phyloP scores from a whole-genome alignment of 2,797 vertebrate species.

The Sebastes glaucus region DNA sequence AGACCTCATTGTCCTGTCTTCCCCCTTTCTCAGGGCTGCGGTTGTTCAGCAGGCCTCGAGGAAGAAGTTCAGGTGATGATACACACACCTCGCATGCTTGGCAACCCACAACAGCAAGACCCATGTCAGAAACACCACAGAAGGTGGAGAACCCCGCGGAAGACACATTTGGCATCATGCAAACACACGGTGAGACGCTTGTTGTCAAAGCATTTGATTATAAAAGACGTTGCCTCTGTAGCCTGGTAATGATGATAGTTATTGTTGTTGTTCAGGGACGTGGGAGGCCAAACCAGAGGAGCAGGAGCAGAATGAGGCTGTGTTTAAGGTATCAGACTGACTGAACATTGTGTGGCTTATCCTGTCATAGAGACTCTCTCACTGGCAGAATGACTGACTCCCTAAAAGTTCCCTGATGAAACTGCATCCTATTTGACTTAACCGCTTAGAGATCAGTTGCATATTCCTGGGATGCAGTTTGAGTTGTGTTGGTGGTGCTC shows the following conservation, averaged over 20 bases:
- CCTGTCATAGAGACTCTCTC: neutral
- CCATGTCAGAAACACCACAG: conserved; percentile 6
- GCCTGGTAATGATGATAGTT: neutral
- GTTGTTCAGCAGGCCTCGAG: conserved; percentile 35
- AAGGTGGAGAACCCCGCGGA: conserved; percentile 27
- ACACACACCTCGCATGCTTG: conserved; percentile 19
- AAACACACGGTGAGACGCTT: conserved; percentile 47
- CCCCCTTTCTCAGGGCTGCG: conserved; percentile 38
- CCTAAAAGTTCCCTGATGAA: neutral
- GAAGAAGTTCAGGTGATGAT: conserved; percentile 31
- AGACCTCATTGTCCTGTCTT: neutral
- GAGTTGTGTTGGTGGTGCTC: neutral
- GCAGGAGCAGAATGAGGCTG: conserved; percentile 72
- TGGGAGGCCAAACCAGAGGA: conserved; percentile 63
- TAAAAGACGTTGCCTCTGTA: neutral
- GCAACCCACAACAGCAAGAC: conserved; percentile 37
- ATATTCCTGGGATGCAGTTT: neutral
- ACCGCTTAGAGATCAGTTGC: neutral
- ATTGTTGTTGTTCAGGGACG: conserved; percentile 46
- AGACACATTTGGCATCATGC: conserved; percentile 25
- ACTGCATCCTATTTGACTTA: neutral
- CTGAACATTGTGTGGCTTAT: neutral
- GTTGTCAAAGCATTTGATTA: neutral
- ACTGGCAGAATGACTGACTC: neutral
- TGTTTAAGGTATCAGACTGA: conserved; percentile 66